Conservation (phyloP, 2,888 invertebrate genomes). For the Sphaeridia pumilis region DNA sequence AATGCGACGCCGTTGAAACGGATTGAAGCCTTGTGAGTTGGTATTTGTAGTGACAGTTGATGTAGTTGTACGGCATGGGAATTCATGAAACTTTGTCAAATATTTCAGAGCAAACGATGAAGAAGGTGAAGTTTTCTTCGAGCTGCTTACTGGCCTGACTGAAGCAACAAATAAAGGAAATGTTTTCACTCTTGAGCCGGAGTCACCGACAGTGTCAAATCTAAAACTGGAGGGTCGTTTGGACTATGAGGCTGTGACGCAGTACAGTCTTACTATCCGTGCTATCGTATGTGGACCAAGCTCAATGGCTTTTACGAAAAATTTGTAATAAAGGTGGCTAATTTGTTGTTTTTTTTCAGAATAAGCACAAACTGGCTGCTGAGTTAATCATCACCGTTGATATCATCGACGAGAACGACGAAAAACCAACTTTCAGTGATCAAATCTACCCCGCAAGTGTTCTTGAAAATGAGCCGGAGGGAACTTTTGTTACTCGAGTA, state of each 20-base stretch:
- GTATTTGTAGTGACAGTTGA: too few species aligned
- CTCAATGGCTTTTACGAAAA: not conserved
- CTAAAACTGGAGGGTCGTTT: constrained; percentile 63
- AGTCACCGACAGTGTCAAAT: constrained; percentile 55
- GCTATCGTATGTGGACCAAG: constrained; percentile 47
- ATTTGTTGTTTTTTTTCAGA: constrained; percentile 43
- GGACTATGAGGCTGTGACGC: constrained; percentile 73
- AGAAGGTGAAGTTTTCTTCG: constrained; percentile 58
- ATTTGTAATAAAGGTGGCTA: not conserved
- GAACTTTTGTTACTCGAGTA: constrained; percentile 76
- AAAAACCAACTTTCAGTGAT: constrained; percentile 74
- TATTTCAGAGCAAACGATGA: constrained; percentile 58
- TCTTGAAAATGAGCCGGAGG: constrained; percentile 68
- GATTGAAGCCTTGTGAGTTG: constrained; percentile 57
- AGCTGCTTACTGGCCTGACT: constrained; percentile 67
- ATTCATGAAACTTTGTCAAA: not conserved
- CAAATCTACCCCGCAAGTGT: constrained; percentile 64
- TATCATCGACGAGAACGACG: constrained; percentile 80
- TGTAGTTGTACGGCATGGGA: too few species aligned
- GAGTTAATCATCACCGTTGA: constrained; percentile 66
- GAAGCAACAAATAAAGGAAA: constrained; percentile 74
- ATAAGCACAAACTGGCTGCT: constrained; percentile 64
- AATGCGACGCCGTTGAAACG: constrained; percentile 58
- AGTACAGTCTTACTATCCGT: constrained; percentile 70
- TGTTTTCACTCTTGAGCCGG: constrained; percentile 45